A percentile compares a stretch with the other conserved stretches of the same genome.
phyloP scores from a whole-genome alignment of 2,113 vertebrate species.

The Pardalotus punctatus region DNA sequence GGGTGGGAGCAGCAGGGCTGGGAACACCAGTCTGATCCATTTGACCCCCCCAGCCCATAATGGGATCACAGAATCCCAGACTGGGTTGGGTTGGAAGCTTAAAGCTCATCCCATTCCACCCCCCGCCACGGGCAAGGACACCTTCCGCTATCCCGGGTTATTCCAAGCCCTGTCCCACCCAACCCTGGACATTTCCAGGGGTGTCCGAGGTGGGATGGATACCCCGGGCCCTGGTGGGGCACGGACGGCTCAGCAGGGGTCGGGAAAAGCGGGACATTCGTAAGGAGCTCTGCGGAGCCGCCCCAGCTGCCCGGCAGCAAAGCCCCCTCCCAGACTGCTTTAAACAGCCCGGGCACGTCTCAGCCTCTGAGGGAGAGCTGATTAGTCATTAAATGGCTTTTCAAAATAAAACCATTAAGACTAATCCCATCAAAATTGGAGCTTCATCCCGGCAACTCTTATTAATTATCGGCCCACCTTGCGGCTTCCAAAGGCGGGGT shows the following conservation, averaged over 20 bases:
- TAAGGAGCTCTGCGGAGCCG: neutral
- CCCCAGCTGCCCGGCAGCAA: neutral
- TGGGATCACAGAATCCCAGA: neutral
- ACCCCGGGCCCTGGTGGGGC: fast-evolving
- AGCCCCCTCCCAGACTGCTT: slow-evolving; percentile 8
- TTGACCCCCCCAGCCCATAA: neutral
- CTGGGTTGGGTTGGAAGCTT: neutral
- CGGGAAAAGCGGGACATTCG: fast-evolving
- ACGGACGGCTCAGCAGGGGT: neutral
- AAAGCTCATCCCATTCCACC: neutral
- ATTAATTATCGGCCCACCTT: slow-evolving; percentile 34
- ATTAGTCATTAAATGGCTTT: slow-evolving; percentile 74
- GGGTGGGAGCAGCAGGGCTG: neutral
- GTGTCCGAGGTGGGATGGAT: fast-evolving
- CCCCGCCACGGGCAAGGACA: neutral
- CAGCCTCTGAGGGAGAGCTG: slow-evolving; percentile 52
- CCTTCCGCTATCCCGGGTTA: fast-evolving
- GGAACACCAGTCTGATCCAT: neutral
- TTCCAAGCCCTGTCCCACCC: neutral
- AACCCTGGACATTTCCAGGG: fast-evolving
- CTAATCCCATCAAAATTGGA: slow-evolving; percentile 75
- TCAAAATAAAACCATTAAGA: slow-evolving; percentile 71
- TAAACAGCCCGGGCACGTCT: neutral
- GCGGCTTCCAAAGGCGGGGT: neutral
- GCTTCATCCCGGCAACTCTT: slow-evolving; percentile 33